These are phyloP conservation scores for Myiopsitta monachus DNA, from an alignment of 2,113 vertebrate genomes.

Conservation along the genomic window DNA sequence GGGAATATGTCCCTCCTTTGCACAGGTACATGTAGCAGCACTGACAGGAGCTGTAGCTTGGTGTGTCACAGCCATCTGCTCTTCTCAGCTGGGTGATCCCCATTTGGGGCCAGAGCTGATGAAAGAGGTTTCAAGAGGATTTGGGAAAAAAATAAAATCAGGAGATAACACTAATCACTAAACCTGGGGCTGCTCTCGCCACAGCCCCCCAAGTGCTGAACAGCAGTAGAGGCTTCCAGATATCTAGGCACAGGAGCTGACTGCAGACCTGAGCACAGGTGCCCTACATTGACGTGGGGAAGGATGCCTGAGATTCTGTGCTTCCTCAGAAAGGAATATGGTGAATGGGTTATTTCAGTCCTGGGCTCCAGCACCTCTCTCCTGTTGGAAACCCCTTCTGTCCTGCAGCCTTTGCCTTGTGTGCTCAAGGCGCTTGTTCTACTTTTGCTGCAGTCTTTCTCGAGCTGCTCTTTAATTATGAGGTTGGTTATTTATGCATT, in stretches of 20 bases:
- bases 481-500: neutral
- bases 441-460: neutral
- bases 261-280: rapidly evolving
- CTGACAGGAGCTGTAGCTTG: neutral
- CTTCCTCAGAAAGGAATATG: neutral
- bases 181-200: neutral
- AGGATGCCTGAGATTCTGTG: neutral
- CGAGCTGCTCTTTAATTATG: neutral
- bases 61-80: neutral
- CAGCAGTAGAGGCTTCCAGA: neutral
- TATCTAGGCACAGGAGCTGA: neutral
- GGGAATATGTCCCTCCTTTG: neutral
- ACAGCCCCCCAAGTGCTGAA: too few species aligned
- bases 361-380: neutral
- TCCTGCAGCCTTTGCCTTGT: neutral
- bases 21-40: neutral
- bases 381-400: neutral
- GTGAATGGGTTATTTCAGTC: too few species aligned
- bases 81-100: neutral
- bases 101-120: too few species aligned
- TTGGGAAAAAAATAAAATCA: neutral
- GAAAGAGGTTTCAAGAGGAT: neutral
- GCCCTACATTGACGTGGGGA: rapidly evolving
- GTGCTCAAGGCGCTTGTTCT: rapidly evolving
- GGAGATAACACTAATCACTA: neutral